A percentile compares a stretch with the other conserved stretches of the same genome.
These are phyloP conservation scores for Monochamus saltuarius DNA, from an alignment of 1,140 invertebrate species.

Conservation along the genomic window DNA sequence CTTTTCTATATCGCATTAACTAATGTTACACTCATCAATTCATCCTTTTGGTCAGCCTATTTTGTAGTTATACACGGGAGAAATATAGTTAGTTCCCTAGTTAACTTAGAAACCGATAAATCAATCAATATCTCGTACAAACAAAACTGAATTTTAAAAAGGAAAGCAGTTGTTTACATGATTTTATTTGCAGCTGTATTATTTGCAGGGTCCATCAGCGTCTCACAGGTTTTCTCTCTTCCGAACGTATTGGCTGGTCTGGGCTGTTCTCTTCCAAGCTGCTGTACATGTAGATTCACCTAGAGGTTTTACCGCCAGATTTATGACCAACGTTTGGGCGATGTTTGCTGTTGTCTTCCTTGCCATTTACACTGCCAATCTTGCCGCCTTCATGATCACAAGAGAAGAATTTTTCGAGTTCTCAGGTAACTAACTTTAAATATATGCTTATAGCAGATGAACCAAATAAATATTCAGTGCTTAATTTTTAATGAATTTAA, in stretches of 20 bases:
- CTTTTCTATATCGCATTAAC: too few relatives aligned
- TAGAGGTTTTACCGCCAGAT: slow-evolving; percentile 87
- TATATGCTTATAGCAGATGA: too few relatives aligned
- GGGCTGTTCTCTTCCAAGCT: slow-evolving; percentile 96
- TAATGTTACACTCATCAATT: too few relatives aligned
- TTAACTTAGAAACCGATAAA: too few relatives aligned
- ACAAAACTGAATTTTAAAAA: too few relatives aligned
- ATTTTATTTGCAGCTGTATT: not conserved
- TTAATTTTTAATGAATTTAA: too few relatives aligned
- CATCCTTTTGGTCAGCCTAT: too few relatives aligned
- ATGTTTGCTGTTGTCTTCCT: slow-evolving; percentile 95
- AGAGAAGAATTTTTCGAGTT: slow-evolving; percentile 96
- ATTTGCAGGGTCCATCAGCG: slow-evolving; percentile 57
- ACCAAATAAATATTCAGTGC: too few relatives aligned
- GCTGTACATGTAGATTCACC: slow-evolving; percentile 96
- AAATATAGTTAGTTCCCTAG: too few relatives aligned
- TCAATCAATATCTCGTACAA: too few relatives aligned
- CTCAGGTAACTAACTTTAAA: slow-evolving; percentile 55
- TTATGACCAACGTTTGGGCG: slow-evolving; percentile 98
- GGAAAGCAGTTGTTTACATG: too few relatives aligned
- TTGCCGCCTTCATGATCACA: slow-evolving; percentile 99
- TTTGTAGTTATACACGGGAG: too few relatives aligned
- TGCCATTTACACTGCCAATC: slow-evolving; percentile 94
- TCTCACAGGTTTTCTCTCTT: slow-evolving; percentile 92
- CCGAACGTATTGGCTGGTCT: slow-evolving; percentile 98